Evolutionary conservation across 1,140 invertebrate genomes (phyloP).

Genomic region (Aethina tumida): DNA sequence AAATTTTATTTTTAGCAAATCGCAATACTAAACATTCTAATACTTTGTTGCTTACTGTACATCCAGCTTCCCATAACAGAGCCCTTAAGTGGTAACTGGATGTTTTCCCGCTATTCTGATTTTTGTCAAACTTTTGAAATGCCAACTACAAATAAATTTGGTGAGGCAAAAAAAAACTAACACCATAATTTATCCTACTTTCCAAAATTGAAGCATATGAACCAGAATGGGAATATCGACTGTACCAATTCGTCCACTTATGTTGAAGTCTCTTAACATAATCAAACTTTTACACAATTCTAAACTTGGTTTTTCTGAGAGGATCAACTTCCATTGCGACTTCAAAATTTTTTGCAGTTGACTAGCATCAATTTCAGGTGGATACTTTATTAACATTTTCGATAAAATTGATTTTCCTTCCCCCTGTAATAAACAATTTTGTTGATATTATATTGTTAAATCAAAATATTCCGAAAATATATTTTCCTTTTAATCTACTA

Average conservation of each 20-base stretch:
- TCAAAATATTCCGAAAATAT: too few relatives aligned
- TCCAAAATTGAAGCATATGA: constrained; percentile 56
- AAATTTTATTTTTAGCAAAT: constrained; percentile 50
- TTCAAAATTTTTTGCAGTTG: constrained; percentile 52
- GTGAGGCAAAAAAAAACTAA: constrained; percentile 11
- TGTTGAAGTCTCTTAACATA: constrained; percentile 56
- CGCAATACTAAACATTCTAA: constrained; percentile 59
- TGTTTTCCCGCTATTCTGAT: constrained; percentile 45
- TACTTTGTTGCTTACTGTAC: constrained; percentile 64
- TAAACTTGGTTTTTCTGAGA: constrained; percentile 42
- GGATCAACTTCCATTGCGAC: constrained; percentile 44
- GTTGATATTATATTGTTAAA: too few relatives aligned
- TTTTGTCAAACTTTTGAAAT: constrained; percentile 50
- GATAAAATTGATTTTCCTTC: constrained; percentile 41
- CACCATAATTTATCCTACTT: constrained; percentile 35
- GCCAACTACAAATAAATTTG: constrained; percentile 37
- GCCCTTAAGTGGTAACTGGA: constrained; percentile 54
- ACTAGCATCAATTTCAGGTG: constrained; percentile 52
- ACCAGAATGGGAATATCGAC: constrained; percentile 51
- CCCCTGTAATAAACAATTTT: constrained; percentile 29
- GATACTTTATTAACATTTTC: constrained; percentile 46
- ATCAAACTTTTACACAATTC: constrained; percentile 57
- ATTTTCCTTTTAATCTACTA: too few relatives aligned
- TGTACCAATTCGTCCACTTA: constrained; percentile 49
- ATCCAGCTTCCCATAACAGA: constrained; percentile 57